Evolutionary conservation across 2,888 invertebrate species (phyloP).

Genomic region (Oegoconia quadripuncta): DNA sequence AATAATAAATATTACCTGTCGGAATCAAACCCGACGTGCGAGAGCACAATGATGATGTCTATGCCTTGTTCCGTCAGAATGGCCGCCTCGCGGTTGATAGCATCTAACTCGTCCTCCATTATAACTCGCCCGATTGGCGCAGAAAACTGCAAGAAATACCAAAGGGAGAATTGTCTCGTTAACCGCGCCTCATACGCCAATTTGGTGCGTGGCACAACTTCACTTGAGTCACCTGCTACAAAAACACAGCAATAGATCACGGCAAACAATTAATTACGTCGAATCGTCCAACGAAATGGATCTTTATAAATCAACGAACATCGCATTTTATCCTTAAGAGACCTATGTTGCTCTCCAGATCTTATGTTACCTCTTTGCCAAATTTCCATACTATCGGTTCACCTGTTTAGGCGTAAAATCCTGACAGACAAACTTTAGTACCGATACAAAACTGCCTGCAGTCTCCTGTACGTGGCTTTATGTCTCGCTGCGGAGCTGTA

Average conservation of each 20-base stretch:
- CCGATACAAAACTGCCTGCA: too few relatives aligned
- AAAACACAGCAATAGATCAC: slow-evolving; percentile 50
- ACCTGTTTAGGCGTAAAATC: too few relatives aligned
- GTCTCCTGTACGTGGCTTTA: too few relatives aligned
- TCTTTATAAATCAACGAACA: slow-evolving; percentile 72
- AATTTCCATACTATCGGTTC: too few relatives aligned
- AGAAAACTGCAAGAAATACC: slow-evolving; percentile 69
- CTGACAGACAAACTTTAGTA: too few relatives aligned
- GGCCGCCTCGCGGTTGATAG: slow-evolving; percentile 83
- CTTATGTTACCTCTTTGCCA: too few relatives aligned
- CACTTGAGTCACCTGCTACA: slow-evolving; percentile 35
- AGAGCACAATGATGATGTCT: slow-evolving; percentile 89
- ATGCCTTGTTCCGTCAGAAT: slow-evolving; percentile 81
- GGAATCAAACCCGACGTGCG: slow-evolving; percentile 83
- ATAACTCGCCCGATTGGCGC: slow-evolving; percentile 82
- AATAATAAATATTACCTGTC: too few relatives aligned
- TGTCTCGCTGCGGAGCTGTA: too few relatives aligned
- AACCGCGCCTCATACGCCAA: too few relatives aligned
- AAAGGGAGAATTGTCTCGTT: background rate
- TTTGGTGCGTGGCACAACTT: too few relatives aligned
- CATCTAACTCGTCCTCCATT: slow-evolving; percentile 84
- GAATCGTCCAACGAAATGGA: slow-evolving; percentile 55
- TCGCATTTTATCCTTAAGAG: slow-evolving; percentile 67
- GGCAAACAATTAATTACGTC: slow-evolving; percentile 61
- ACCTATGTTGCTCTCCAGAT: too few relatives aligned